Conservation (phyloP, 2,113 vertebrate species). For the Callithrix jacchus region DNA sequence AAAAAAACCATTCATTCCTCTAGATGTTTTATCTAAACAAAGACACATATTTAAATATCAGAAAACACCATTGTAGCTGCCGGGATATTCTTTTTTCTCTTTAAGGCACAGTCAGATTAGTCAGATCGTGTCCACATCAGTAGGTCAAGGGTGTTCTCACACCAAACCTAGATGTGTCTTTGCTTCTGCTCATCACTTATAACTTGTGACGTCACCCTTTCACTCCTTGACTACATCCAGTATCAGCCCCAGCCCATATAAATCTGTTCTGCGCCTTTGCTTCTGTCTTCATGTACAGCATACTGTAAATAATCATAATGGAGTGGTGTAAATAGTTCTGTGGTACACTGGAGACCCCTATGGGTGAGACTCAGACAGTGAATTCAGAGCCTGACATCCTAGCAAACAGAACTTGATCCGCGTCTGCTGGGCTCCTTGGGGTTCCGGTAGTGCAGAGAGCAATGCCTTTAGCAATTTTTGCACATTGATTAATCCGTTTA, state of each 20-base stretch:
- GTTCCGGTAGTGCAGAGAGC: constrained; percentile 33
- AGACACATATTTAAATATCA: constrained; percentile 48
- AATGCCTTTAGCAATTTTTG: not conserved
- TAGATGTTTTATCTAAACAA: constrained; percentile 48
- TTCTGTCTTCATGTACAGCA: constrained; percentile 63
- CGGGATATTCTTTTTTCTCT: not conserved
- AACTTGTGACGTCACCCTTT: constrained; percentile 70
- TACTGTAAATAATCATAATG: constrained; percentile 81
- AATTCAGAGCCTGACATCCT: not conserved
- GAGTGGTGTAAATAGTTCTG: constrained; percentile 79
- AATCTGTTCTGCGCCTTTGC: constrained; percentile 68
- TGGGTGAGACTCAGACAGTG: constrained; percentile 81
- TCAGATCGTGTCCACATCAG: not conserved
- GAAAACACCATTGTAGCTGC: not conserved
- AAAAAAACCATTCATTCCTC: constrained; percentile 44
- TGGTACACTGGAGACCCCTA: constrained; percentile 95
- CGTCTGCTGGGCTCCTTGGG: not conserved
- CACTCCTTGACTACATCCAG: constrained; percentile 69
- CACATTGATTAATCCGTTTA: not conserved
- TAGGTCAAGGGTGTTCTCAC: constrained; percentile 38
- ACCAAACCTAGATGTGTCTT: constrained; percentile 33
- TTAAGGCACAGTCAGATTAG: not conserved
- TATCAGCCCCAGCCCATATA: constrained; percentile 61
- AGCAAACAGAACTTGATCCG: not conserved
- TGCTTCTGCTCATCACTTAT: constrained; percentile 63